Conservation (phyloP, 2,797 vertebrate genomes). For the Cynopterus sphinx region DNA sequence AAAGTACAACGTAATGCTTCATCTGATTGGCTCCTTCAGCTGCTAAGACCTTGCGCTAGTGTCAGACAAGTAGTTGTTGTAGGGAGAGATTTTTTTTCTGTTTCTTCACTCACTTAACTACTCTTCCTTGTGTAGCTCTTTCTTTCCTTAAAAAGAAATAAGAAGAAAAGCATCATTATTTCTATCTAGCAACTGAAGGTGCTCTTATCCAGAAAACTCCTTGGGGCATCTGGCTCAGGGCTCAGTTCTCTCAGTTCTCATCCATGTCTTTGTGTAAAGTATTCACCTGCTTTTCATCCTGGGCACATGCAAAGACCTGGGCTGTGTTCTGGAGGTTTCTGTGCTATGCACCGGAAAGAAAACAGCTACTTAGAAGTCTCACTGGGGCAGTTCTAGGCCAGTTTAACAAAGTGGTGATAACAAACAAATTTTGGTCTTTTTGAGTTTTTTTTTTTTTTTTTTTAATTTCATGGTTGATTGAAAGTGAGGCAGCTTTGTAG, state of each 20-base stretch:
- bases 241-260: not conserved
- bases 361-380: conserved; percentile 29
- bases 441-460: conserved; percentile 52
- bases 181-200: not conserved
- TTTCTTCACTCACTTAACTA: not conserved
- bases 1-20: not conserved
- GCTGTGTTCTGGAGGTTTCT: conserved; percentile 45
- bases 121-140: not conserved
- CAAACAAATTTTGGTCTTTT: conserved; percentile 48
- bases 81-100: not conserved
- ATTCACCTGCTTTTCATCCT: not conserved
- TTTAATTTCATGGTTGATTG: conserved; percentile 49
- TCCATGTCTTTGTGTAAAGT: not conserved
- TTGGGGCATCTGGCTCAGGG: not conserved
- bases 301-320: not conserved
- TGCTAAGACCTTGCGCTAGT: not conserved
- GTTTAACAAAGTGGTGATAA: not conserved
- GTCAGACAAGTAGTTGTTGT: not conserved
- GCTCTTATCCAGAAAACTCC: not conserved
- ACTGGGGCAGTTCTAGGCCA: not conserved
- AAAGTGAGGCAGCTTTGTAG: conserved; percentile 49
- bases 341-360: not conserved
- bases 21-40: not conserved
- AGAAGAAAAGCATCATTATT: conserved; percentile 4
- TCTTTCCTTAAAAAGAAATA: conserved; percentile 21